Evolutionary conservation across 2,888 invertebrate genomes (phyloP), one percentile per base, ranked within the genome.

Genomic region (Eurytoma adleriae): DNA sequence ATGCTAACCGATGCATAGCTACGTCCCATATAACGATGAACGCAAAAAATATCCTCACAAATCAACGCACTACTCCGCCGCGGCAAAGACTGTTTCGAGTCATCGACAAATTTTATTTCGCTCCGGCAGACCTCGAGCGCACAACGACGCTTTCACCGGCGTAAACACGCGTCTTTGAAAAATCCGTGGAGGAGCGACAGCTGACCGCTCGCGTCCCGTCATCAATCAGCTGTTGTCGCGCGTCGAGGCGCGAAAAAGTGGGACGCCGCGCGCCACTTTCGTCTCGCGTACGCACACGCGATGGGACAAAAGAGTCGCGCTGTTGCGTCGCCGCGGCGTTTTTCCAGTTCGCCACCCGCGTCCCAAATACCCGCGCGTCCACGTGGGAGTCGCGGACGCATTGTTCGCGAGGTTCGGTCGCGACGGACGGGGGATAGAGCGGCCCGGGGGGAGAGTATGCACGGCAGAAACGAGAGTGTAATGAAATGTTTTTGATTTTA

Each of bases 401-500:
- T 52, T 12, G 20, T 67, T n/a, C 7, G 20, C 52, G 40, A 7
- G 40, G 40, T 7, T 40, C 40, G 40, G 40, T 40, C 40, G 40
- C 40, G 40, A 30, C 40, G 40, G 40, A 4, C 4, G 30, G 30
- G 30, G 4, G 4, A 40, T 40, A 7, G 40, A 4, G 40, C 4
- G 40, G 40, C 30, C 4, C 30, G 40, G 40, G 40, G 7, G 40
- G 40, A 7, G 40, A 7, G 40, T 40, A 40, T 40, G 40, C 0
- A 40, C 12, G 14, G 57, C 27, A 57, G 56, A 52, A 52, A 67
- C 40, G n/a, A 67, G 54, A 20, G 14, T 62, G 16, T 59, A 78
- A 72, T 66, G 59, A 71, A 70, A 67, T 50, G 72, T 67, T 67
- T 71, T 59, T 48, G 20, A 59, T 66, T 78, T 71, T 50, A 77